Evolutionary conservation across 2,113 vertebrate genomes (phyloP), one percentile per base, ranked within the genome.

Genomic region (Tichodroma muraria): DNA sequence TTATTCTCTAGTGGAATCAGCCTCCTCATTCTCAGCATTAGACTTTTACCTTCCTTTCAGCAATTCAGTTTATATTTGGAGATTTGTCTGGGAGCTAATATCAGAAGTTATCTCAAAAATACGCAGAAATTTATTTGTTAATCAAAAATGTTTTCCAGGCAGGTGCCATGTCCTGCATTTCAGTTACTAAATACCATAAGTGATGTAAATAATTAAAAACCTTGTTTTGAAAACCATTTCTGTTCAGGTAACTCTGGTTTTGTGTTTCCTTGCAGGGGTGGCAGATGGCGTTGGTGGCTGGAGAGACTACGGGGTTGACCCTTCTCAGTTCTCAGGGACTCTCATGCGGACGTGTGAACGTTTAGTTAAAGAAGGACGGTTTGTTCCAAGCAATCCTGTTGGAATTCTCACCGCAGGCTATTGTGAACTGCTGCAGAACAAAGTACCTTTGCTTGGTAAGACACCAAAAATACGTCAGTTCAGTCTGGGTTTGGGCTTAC

Each of bases 271-370:
- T 76, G 69, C 90, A 99, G 99, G 99, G 28, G 99, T 99, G 56
- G 99, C 99, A 40, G 99, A 99, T 95, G 99, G 99, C 6, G 99
- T 99, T 4, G 99, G 99, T 33, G 99, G 99, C 94, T 99, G 99
- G 99, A 98, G 99, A 77, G 99, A 99, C 98, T 99, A 99, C 27
- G 99, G 99, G 13, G 99, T 99, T 12, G 99, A 99, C 95, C 99
- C 99, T 2, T 99, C 99, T 87, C 99, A 99, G 98, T 99, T 99
- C 98, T 99, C 99, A 82, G 98, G 98, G 97, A 99, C 99, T 90
- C 98, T 99, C 42, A 99, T 99, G 99, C 98, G 98, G 94, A 99
- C 99, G 0, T 99, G 99, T 54, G 99, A 99, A 95, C 98, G 99
- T 60, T 98, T 99, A 85, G 99, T 99, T 4, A 99, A 99, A 95